These are phyloP conservation scores for Diadophis punctatus DNA, from an alignment of 2,113 vertebrate species.

Conservation along the genomic window DNA sequence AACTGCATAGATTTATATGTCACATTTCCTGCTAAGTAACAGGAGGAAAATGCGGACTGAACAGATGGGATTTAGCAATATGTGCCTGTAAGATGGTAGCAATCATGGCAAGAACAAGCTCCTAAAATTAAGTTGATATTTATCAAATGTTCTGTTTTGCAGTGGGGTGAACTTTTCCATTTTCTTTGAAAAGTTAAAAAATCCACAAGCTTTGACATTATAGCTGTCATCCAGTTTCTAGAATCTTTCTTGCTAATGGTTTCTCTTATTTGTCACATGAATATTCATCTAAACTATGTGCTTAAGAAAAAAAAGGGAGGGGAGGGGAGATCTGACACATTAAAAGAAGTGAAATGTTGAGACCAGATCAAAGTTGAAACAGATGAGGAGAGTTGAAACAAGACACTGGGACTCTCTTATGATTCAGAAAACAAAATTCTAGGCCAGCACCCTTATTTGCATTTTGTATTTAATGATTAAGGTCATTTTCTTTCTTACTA, in stretches of 20 bases:
- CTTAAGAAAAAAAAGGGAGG: not conserved
- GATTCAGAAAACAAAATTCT: not conserved
- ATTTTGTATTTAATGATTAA: not conserved
- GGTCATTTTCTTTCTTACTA: not conserved
- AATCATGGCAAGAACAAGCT: not conserved
- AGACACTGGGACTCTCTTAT: not conserved
- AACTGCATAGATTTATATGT: not conserved
- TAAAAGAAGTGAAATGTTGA: not conserved
- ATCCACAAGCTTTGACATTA: not conserved
- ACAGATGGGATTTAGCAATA: constrained; percentile 26
- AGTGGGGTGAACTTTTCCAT: not conserved
- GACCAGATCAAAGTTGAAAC: not conserved
- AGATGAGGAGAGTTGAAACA: not conserved
- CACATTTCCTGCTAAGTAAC: constrained; percentile 9
- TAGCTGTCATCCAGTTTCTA: not conserved
- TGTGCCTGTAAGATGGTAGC: not conserved
- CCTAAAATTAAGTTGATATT: not conserved
- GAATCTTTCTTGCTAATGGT: not conserved
- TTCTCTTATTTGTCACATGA: not conserved
- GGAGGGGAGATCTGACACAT: not conserved
- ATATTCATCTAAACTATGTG: constrained; percentile 8
- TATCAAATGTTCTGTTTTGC: not conserved
- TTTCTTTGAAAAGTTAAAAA: not conserved
- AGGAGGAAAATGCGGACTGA: constrained; percentile 32
- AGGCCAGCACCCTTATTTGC: not conserved